phyloP scores from a whole-genome alignment of 2,888 invertebrate genomes.

The Hirtodrosophila cameraria region DNA sequence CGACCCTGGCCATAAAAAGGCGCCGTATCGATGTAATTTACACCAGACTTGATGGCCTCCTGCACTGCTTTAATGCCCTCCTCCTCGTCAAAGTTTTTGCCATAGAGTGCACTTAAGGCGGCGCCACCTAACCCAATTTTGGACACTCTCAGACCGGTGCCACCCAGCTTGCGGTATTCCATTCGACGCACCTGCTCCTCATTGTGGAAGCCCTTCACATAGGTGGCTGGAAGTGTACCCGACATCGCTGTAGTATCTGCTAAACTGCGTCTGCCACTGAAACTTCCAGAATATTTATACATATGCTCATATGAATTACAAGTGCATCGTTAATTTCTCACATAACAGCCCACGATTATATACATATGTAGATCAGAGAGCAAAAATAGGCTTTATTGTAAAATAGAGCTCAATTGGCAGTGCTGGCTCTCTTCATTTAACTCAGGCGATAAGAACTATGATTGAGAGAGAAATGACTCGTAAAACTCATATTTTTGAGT shows the following conservation, averaged over 20 bases:
- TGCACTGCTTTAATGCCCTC: conserved; percentile 88
- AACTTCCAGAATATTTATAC: conserved; percentile 16
- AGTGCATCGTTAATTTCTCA: neutral
- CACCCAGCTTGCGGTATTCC: conserved; percentile 89
- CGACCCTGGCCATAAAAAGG: conserved; percentile 96
- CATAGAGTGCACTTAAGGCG: conserved; percentile 89
- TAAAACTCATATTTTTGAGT: too few species aligned
- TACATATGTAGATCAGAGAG: neutral
- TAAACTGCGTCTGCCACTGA: conserved; percentile 4
- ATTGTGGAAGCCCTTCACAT: conserved; percentile 88
- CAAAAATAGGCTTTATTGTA: neutral
- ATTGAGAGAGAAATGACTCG: neutral
- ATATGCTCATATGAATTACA: neutral
- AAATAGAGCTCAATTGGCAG: conserved; percentile 1
- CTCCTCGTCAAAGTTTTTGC: conserved; percentile 86
- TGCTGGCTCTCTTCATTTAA: neutral
- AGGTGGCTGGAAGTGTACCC: conserved; percentile 85
- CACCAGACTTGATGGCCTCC: conserved; percentile 89
- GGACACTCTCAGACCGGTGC: conserved; percentile 89
- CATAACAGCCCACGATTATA: neutral
- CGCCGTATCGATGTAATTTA: conserved; percentile 96
- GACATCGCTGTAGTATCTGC: conserved; percentile 37
- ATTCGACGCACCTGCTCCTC: conserved; percentile 87
- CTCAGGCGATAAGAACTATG: conserved; percentile 3
- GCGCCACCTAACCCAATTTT: conserved; percentile 90